These are phyloP conservation scores for Cryptoleucopteryx plumbea DNA, from an alignment of 2,113 vertebrate species.

Conservation along the genomic window DNA sequence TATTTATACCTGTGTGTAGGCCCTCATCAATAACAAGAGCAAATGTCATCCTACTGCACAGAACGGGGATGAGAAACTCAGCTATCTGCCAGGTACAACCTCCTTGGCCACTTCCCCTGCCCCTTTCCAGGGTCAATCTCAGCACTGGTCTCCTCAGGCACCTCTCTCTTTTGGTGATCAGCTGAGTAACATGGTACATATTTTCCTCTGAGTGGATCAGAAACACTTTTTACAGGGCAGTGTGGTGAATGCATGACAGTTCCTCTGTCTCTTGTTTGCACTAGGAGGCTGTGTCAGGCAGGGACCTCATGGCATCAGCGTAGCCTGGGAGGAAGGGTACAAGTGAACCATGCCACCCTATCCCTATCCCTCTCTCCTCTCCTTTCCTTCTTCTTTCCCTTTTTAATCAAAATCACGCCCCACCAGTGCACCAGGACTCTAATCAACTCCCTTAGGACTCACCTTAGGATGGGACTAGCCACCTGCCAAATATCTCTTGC, in stretches of 20 bases:
- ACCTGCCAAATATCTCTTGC: background rate
- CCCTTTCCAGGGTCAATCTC: background rate
- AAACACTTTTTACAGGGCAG: background rate
- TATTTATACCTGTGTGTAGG: background rate
- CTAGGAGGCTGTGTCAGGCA: background rate
- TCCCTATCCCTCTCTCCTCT: background rate
- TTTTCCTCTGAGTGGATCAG: background rate
- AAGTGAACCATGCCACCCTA: background rate
- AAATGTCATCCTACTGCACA: background rate
- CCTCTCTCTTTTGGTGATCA: background rate
- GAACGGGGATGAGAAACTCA: background rate
- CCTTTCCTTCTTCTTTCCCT: background rate
- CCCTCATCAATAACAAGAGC: background rate
- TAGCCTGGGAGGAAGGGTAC: background rate
- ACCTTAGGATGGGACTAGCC: background rate
- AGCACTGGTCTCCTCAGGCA: background rate
- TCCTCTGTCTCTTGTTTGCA: background rate
- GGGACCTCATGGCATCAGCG: background rate
- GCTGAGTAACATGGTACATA: background rate
- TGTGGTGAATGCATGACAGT: background rate
- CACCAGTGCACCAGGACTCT: background rate
- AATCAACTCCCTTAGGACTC: background rate
- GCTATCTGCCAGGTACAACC: background rate
- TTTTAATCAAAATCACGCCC: background rate
- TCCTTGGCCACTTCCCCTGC: background rate